Percentiles rank a stretch among this genome's conserved stretches.
These are phyloP conservation scores for Sinocyclocheilus anophthalmus DNA, from an alignment of 2,113 vertebrate species.

Conservation along the genomic window DNA sequence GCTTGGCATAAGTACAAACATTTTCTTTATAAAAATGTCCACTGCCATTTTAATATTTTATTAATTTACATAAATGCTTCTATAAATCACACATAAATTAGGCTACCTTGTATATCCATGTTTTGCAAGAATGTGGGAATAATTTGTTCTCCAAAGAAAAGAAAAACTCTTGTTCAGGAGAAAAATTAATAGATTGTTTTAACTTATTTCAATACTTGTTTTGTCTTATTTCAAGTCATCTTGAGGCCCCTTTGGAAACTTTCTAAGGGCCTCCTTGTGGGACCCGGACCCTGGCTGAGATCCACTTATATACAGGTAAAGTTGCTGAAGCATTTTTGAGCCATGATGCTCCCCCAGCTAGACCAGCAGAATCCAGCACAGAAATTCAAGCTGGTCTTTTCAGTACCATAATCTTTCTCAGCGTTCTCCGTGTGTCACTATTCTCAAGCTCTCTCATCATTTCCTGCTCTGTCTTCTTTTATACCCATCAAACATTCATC, in stretches of 20 bases:
- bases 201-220: neutral
- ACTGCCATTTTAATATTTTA: neutral
- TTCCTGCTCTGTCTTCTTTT: neutral
- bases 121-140: neutral
- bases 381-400: conserved; percentile 3
- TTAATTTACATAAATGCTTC: neutral
- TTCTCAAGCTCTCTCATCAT: neutral
- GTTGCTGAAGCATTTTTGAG: neutral
- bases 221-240: neutral
- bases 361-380: neutral
- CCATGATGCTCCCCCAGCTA: neutral
- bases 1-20: neutral
- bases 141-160: too few relatives aligned
- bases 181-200: neutral
- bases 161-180: too few relatives aligned
- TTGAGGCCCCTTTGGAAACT: neutral
- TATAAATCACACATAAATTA: neutral
- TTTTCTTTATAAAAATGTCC: neutral
- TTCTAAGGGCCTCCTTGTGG: neutral
- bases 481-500: neutral
- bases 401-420: neutral
- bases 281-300: neutral
- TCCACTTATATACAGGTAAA: neutral
- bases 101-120: neutral
- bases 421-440: neutral